Evolutionary conservation across 2,113 vertebrate species (phyloP).

Genomic region (Xenotilapia leptura): DNA sequence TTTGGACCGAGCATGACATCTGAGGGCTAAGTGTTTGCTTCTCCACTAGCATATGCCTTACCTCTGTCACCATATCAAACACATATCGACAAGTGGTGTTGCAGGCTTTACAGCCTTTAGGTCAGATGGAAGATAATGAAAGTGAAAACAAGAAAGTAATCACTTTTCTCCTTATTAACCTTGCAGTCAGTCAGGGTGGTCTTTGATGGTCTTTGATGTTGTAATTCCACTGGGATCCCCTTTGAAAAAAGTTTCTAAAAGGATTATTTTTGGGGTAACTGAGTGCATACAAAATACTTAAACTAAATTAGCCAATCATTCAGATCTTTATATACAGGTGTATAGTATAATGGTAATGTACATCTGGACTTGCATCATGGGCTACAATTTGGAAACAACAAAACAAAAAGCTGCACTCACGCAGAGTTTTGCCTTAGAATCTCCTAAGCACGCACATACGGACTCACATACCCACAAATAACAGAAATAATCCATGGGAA

Average conservation of each 20-base stretch:
- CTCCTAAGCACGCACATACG: neutral
- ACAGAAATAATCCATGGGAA: neutral
- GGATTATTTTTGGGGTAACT: neutral
- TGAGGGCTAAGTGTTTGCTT: neutral
- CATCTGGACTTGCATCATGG: neutral
- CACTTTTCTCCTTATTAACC: neutral
- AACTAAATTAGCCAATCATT: neutral
- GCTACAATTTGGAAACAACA: neutral
- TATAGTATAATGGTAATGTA: neutral
- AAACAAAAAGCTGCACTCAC: neutral
- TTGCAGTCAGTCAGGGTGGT: neutral
- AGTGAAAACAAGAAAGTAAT: neutral
- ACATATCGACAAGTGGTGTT: neutral
- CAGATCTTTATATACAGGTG: neutral
- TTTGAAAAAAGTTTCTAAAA: neutral
- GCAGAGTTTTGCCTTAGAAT: neutral
- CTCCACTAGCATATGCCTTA: neutral
- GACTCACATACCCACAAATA: neutral
- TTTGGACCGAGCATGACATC: rapidly evolving
- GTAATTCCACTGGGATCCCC: neutral
- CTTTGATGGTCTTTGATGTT: neutral
- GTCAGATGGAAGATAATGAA: neutral
- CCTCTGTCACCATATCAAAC: neutral
- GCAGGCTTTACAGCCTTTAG: neutral
- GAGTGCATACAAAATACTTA: neutral